These are phyloP conservation scores for Oligia strigilis DNA, from an alignment of 2,888 invertebrate species.

Conservation along the genomic window DNA sequence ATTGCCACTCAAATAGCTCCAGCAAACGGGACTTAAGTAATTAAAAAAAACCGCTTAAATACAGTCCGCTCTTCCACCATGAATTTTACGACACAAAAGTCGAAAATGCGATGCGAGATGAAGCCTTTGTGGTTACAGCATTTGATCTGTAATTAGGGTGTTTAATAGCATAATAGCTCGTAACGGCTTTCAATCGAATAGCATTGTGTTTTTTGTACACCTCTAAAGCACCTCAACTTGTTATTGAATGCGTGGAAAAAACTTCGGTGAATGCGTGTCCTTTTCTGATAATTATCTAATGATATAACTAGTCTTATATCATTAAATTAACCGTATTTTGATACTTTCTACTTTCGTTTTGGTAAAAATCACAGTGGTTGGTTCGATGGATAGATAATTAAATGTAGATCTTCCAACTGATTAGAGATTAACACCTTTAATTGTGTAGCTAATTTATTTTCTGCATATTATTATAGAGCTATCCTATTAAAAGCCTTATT, in stretches of 20 bases:
- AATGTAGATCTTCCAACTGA: constrained; percentile 15
- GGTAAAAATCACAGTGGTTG: constrained; percentile 24
- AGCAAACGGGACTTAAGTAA: constrained; percentile 75
- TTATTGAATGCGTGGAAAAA: constrained; percentile 78
- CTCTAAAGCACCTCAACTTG: constrained; percentile 72
- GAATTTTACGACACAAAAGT: constrained; percentile 86
- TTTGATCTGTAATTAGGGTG: constrained; percentile 89
- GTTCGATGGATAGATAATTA: constrained; percentile 34
- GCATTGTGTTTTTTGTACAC: constrained; percentile 82
- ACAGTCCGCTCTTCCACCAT: constrained; percentile 76
- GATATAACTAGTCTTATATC: constrained; percentile 63
- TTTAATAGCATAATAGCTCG: constrained; percentile 85
- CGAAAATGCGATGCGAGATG: constrained; percentile 82
- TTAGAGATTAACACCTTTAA: constrained; percentile 23
- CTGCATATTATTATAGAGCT: background rate
- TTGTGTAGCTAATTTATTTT: constrained; percentile 15
- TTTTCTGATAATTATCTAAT: constrained; percentile 74
- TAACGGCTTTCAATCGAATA: constrained; percentile 86
- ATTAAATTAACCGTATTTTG: constrained; percentile 56
- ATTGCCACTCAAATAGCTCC: constrained; percentile 49
- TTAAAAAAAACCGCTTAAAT: constrained; percentile 82
- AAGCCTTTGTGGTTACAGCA: constrained; percentile 86
- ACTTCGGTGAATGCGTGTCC: constrained; percentile 72
- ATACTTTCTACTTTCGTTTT: constrained; percentile 52
- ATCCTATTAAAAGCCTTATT: background rate